Conservation (phyloP, 2,797 vertebrate species). For the Sylvia borin region DNA sequence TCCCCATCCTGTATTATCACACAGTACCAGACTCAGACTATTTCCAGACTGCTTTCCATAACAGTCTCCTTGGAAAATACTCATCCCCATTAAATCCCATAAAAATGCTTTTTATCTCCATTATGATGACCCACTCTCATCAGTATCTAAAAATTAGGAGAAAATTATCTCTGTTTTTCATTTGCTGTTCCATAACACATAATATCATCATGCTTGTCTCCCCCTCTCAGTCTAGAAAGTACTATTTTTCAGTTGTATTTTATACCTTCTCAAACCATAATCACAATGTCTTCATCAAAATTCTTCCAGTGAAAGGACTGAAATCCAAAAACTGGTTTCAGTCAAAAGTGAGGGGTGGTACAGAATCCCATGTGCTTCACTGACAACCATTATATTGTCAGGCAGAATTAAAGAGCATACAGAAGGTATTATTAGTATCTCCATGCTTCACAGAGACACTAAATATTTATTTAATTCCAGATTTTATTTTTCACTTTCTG, state of each 20-base stretch:
- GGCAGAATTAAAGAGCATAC: background rate
- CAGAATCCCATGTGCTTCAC: background rate
- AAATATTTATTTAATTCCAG: background rate
- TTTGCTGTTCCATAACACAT: background rate
- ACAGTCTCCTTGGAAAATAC: background rate
- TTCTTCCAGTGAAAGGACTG: background rate
- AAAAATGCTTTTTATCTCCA: conserved; percentile 3
- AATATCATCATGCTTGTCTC: background rate
- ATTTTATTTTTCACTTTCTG: background rate
- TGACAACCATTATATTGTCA: background rate
- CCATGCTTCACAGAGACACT: background rate
- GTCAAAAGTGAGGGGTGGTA: background rate
- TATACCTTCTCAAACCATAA: background rate
- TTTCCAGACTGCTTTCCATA: background rate
- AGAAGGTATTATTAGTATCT: background rate
- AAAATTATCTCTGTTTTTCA: background rate
- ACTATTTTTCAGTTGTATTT: background rate
- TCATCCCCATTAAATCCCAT: background rate
- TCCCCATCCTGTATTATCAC: background rate
- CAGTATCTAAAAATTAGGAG: background rate
- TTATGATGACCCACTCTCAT: background rate
- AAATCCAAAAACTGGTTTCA: background rate
- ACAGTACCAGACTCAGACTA: background rate
- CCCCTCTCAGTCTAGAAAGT: background rate
- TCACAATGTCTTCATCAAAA: background rate